Evolutionary conservation across 2,113 vertebrate genomes (phyloP), one percentile per base, ranked within the genome.

Genomic region (Monopterus albus): DNA sequence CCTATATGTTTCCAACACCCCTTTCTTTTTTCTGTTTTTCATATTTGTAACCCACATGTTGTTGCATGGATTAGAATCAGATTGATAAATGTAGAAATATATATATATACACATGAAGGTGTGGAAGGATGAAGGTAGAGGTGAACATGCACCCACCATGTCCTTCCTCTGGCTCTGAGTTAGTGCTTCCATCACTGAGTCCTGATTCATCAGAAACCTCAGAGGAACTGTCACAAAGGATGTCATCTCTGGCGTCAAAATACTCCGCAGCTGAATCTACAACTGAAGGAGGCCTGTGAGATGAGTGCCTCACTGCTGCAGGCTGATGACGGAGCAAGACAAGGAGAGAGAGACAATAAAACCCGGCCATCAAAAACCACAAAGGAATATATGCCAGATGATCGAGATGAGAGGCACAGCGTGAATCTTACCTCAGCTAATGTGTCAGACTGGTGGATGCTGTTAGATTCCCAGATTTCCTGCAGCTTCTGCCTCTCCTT

Each of bases 171-270:
- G 94, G 95, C 66, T 96, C 96, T 0, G 94, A 94, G 90, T 91
- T 92, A 55, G 93, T 95, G 88, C 95, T 95, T 52, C 93, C 85
- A 10, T 97, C 95, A 1, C 96, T 96, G 29, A 94, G 78, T 5
- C 94, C 95, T 0, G 95, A 97, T 42, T 96, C 96, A 1, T 96
- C 95, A 1, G 95, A 96, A 17, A 92, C 90, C 84, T 96, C 96
- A 1, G 96, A 96, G 67, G 95, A 95, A 60, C 92, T 95, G 38
- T 93, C 95, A 0, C 94, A 94, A 1, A 95, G 88, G 40, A 97
- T 49, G 25, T 95, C 94, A 13, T 97, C 96, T 0, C 92, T 95
- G 80, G 96, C 96, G 0, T 98, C 96, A 10, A 96, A 98, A 85
- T 96, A 98, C 75, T 97, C 96, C 0, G 94, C 92, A 42, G 93